Conservation (phyloP, 92 coral and sea anemone species). For the Hydrozoanthus gracilis region DNA sequence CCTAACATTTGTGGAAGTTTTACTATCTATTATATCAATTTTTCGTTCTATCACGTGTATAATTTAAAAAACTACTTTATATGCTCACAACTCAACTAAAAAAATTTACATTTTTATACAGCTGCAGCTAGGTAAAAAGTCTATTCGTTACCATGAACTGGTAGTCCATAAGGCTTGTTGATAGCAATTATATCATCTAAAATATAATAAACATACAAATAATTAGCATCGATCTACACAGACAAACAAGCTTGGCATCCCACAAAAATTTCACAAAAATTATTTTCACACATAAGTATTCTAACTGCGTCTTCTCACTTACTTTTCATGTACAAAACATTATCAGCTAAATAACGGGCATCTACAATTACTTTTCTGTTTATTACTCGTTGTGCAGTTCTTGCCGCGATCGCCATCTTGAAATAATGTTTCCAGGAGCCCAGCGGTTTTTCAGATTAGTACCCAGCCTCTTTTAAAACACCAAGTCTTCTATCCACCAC, state of each 20-base stretch:
- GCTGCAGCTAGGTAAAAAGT: not conserved
- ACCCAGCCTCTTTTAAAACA: not conserved
- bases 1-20: no score
- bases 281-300: not conserved
- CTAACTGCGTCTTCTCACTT: constrained; percentile 43
- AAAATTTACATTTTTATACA: not conserved
- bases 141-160: constrained; percentile 84
- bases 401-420: constrained; percentile 85
- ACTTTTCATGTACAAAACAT: constrained; percentile 86
- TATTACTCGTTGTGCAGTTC: constrained; percentile 79
- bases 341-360: constrained; percentile 81
- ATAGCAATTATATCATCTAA: constrained; percentile 90
- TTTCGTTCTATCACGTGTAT: no score
- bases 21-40: no score
- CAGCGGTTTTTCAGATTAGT: constrained; percentile 1
- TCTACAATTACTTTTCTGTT: constrained; percentile 64
- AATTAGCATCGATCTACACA: no score
- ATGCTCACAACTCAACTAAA: not conserved
- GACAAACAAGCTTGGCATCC: not conserved
- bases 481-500: constrained; percentile 57
- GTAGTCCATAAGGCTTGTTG: constrained; percentile 95
- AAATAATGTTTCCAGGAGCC: not conserved
- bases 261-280: not conserved
- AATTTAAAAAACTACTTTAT: not conserved
- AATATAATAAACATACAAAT: not conserved